Percentiles rank a stretch among this genome's conserved stretches.
Conservation (phyloP, 2,888 invertebrate species). For the Pachliopta kotzebuea region DNA sequence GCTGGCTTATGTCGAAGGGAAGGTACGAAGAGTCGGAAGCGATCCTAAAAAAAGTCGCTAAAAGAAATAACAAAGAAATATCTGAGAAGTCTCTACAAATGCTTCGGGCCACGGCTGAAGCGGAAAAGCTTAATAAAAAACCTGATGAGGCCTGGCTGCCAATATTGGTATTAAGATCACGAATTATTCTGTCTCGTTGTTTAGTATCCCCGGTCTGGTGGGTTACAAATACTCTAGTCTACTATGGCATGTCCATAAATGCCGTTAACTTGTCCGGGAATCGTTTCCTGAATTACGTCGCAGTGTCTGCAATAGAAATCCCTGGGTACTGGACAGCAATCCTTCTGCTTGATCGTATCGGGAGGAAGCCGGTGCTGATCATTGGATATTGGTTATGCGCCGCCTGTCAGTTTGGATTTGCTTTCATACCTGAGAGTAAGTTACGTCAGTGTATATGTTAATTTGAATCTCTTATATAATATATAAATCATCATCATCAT, state of each 20-base stretch:
- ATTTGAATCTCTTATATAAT: no score
- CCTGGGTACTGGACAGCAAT: conserved; percentile 86
- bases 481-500: no score
- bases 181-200: conserved; percentile 54
- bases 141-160: conserved; percentile 59
- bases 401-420: conserved; percentile 80
- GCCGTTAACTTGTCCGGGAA: conserved; percentile 85
- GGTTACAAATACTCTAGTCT: conserved; percentile 85
- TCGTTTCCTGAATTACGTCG: conserved; percentile 84
- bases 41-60: conserved; percentile 83
- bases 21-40: conserved; percentile 83
- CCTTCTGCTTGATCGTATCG: conserved; percentile 81
- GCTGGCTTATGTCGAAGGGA: conserved; percentile 88
- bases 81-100: conserved; percentile 76
- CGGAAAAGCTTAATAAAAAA: conserved; percentile 50
- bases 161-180: conserved; percentile 54
- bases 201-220: conserved; percentile 81
- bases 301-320: conserved; percentile 84
- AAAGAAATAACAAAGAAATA: conserved; percentile 79
- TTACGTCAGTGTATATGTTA: no score
- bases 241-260: conserved; percentile 85
- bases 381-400: conserved; percentile 83
- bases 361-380: conserved; percentile 82
- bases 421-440: conserved; percentile 80
- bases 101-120: conserved; percentile 59